phyloP scores from a whole-genome alignment of 2,888 invertebrate genomes.

The Tiphia femorata region DNA sequence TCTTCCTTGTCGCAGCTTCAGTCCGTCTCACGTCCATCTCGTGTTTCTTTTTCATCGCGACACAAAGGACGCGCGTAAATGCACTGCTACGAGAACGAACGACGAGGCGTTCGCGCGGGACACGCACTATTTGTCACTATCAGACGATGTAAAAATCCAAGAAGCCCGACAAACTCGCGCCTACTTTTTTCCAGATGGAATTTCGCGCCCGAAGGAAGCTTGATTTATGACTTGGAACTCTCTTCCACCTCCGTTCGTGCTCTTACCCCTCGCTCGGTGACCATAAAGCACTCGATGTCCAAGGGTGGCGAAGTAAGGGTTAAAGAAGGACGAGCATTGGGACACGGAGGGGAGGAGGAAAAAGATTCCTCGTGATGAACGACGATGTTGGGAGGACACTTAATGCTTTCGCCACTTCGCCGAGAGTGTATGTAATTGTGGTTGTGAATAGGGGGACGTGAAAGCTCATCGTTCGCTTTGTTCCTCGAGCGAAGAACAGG shows the following conservation, averaged over 20 bases:
- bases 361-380: slow-evolving; percentile 20
- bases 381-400: slow-evolving; percentile 10
- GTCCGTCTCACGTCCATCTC: neutral
- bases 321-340: neutral
- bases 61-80: slow-evolving; percentile 12
- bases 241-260: slow-evolving; percentile 12
- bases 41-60: neutral
- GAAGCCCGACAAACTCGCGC: slow-evolving; percentile 12
- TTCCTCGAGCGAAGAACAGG: too few relatives aligned
- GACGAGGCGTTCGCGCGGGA: neutral
- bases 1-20: neutral
- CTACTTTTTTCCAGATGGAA: slow-evolving; percentile 28
- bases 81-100: too few relatives aligned
- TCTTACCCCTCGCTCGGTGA: slow-evolving; percentile 20
- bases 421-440: too few relatives aligned
- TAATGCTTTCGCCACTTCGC: slow-evolving; percentile 25
- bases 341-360: neutral
- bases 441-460: too few relatives aligned
- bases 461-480: too few relatives aligned
- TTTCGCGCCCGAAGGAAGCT: slow-evolving; percentile 28
- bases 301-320: slow-evolving; percentile 7
- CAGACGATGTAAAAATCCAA: slow-evolving; percentile 37
- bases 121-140: slow-evolving; percentile 47
- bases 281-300: slow-evolving; percentile 38
- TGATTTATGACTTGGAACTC: slow-evolving; percentile 37